Base-by-base conservation (phyloP, 2,113 vertebrate genomes). In the Halcyon malimbica region DNA sequence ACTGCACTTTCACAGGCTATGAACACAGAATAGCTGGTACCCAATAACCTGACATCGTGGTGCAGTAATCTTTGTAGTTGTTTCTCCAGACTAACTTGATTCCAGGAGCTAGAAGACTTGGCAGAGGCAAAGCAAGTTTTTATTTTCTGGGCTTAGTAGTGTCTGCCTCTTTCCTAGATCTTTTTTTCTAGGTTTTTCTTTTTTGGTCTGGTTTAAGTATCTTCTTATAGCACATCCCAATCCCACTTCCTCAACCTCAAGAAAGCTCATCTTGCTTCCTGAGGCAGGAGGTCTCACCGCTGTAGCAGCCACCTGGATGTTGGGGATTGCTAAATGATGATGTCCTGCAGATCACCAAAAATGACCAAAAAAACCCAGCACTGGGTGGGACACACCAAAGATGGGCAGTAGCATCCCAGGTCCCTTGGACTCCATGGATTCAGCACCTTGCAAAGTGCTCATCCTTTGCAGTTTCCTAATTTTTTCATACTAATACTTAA, bases 1-100 rank as follows among this genome's bases (percentile, higher is more conserved):
- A 41, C 25, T 89, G 42, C 16, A 28, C 93, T 92, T 91, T 95
- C 93, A 48, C 68, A 92, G 56, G 33, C 68, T 91, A 4, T 81
- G 68, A 93, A 33, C 60, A 50, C 25, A 87, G 39, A 17, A 28
- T 29, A 37, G 51, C 14, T 91, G 73, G 29, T 85, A 77, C 28
- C 23, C 20, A 83, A 42, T 35, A 67, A 46, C 42, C 29, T 56
- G 60, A 63, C 35, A 39, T 4, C 46, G 20, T 11, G 16, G 39
- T 35, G 10, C 60, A 84, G 39, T 77, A 75, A 87, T 70, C 53
- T 16, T 75, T 87, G 56, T 51, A 67, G 37, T 80, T 60, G 26
- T 71, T 94, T 84, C 81, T 82, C 21, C 21, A 82, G 24, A 64
- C 46, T 44, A 16, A 20, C 35, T 82, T 44, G 14, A 67, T 68